These are phyloP conservation scores for Electrona antarctica DNA, from an alignment of 2,113 vertebrate species.

Conservation along the genomic window DNA sequence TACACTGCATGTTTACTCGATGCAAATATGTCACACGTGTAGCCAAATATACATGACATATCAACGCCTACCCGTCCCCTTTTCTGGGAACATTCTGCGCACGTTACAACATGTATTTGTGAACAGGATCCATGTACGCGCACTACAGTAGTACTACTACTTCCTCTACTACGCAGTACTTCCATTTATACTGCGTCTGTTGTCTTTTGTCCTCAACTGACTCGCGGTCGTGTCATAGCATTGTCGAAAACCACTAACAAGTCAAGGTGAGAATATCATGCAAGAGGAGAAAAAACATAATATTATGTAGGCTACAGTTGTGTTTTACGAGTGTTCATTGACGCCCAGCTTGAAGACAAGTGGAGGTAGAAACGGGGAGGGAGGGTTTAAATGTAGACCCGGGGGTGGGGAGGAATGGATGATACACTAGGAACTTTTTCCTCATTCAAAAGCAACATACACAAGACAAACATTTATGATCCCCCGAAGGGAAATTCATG, in stretches of 20 bases:
- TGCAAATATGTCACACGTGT: neutral
- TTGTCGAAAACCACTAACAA: slow-evolving; percentile 27
- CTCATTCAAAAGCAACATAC: too few relatives aligned
- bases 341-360: slow-evolving; percentile 30
- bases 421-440: too few relatives aligned
- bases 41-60: neutral
- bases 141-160: slow-evolving; percentile 77
- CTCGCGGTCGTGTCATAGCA: slow-evolving; percentile 30
- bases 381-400: neutral
- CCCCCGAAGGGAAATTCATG: too few relatives aligned
- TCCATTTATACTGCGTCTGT: slow-evolving; percentile 58
- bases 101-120: slow-evolving; percentile 26
- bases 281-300: neutral
- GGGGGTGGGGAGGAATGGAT: slow-evolving; percentile 18
- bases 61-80: slow-evolving; percentile 31
- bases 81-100: slow-evolving; percentile 6
- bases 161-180: slow-evolving; percentile 78
- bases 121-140: slow-evolving; percentile 60
- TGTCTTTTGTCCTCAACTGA: slow-evolving; percentile 59
- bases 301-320: neutral
- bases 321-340: slow-evolving; percentile 18
- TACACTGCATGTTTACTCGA: neutral
- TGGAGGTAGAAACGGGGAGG: slow-evolving; percentile 27
- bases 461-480: too few relatives aligned
- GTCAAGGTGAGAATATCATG: slow-evolving; percentile 58